Percentiles rank a stretch among this genome's conserved stretches.
These are phyloP conservation scores for Neosilurus hyrtlii DNA, from an alignment of 2,797 vertebrate species.

Conservation along the genomic window DNA sequence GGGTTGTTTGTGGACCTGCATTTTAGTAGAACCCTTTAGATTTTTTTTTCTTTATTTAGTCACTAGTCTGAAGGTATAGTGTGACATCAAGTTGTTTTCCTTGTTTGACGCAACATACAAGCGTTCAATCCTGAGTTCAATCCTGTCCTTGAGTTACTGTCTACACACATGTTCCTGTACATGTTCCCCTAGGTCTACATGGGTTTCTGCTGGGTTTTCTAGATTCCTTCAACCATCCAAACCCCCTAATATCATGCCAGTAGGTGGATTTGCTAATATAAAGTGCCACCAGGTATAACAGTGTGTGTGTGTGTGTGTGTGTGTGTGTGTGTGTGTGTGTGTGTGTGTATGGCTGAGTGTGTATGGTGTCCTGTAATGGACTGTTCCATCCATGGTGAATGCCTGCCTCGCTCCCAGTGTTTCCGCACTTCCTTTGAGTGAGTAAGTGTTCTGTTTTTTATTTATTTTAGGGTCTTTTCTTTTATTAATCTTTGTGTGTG, in stretches of 20 bases:
- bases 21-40: background rate
- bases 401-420: background rate
- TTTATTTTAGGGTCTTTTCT: background rate
- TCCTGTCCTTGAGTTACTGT: background rate
- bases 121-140: background rate
- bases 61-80: background rate
- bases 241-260: background rate
- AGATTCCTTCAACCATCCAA: background rate
- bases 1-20: background rate
- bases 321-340: background rate
- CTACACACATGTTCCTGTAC: background rate
- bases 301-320: background rate
- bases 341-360: background rate
- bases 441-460: background rate
- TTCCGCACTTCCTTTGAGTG: background rate
- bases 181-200: background rate
- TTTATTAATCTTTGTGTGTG: background rate
- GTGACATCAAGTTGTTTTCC: background rate
- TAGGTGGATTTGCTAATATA: background rate
- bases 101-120: background rate
- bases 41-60: background rate
- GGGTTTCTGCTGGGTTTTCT: background rate
- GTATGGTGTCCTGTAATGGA: background rate
- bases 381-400: background rate
- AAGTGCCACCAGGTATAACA: background rate